Base-by-base conservation (phyloP, 2,888 invertebrate species). In the Cacoxenus indagator region DNA sequence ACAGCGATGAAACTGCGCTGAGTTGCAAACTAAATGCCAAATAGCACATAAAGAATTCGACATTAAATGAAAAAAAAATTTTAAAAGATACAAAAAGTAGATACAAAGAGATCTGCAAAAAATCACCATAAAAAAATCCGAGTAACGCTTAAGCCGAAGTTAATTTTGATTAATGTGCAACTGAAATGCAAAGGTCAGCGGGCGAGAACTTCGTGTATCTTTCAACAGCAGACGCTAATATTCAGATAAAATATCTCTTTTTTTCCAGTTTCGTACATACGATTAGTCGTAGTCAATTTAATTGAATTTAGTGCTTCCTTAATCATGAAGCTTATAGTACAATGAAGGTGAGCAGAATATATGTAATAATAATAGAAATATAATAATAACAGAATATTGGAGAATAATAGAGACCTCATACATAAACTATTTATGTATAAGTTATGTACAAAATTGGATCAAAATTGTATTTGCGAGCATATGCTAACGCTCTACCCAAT, bases 151-250 rank as follows among this genome's bases (percentile, higher is more conserved):
- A 31, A 67, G 48, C 66, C 64, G 66, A 68, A 19, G 8, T 61
- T 62, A 43, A 73, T 67, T 68, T 45, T 73, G 73, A 73, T 73
- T 73, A 66, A 73, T 73, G 70, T 64, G 45, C 66, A 68, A 55
- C 70, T 65, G 64, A 62, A 73, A 73, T 70, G 73, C 70, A 73
- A 73, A 73, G 73, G 73, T 73, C 73, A 73, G 19, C 17, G 6
- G 46, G n/a, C 26, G 29, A 27, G 27, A 51, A 48, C 24, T 45
- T 48, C n/a, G 19, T 24, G 14, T 26, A 11, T 26, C 14, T 11
- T 57, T 26, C 14, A 19, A n/a, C n/a, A n/a, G 3, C 22, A 22
- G 54, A 17, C 8, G 45, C 46, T 64, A 45, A 29, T 14, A 37
- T 2, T 37, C 14, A 14, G 2, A 11, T 8, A 11, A 37, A 37